A percentile compares a stretch with the other conserved stretches of the same genome.
Evolutionary conservation across 2,113 vertebrate species (phyloP).

Genomic region (Urocitellus parryii): DNA sequence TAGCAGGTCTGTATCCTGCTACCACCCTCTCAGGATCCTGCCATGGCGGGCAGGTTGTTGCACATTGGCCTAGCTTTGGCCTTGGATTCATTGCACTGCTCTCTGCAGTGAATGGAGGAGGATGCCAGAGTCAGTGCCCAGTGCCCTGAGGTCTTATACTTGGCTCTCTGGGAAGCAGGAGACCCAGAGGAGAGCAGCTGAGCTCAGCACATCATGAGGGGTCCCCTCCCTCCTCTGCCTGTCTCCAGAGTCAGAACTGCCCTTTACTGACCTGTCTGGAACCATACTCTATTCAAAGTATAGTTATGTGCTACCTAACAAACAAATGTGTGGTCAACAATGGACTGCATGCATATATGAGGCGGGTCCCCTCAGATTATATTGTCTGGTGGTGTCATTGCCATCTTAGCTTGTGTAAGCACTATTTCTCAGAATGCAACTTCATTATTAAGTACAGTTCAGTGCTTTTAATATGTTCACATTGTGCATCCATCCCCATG

Average conservation of each 20-base stretch:
- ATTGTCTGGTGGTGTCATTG: background rate
- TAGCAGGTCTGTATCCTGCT: background rate
- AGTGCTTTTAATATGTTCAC: slow-evolving; percentile 2
- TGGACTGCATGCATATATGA: background rate
- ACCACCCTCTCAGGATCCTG: background rate
- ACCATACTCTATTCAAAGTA: background rate
- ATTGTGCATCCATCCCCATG: background rate
- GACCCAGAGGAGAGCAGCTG: background rate
- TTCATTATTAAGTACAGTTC: background rate
- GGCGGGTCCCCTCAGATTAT: background rate
- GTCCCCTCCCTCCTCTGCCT: background rate
- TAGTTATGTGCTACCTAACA: background rate
- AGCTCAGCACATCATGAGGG: background rate
- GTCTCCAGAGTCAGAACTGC: background rate
- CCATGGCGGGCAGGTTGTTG: background rate
- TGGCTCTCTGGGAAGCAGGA: background rate
- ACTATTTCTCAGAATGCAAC: background rate
- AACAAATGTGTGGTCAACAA: background rate
- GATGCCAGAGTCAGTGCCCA: background rate
- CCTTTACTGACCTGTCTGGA: background rate
- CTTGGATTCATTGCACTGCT: background rate
- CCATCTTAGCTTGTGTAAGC: background rate
- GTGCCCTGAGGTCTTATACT: background rate
- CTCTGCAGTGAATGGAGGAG: background rate
- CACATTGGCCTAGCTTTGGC: background rate